Evolutionary conservation across 2,113 vertebrate genomes (phyloP).

Genomic region (Cercocebus atys): DNA sequence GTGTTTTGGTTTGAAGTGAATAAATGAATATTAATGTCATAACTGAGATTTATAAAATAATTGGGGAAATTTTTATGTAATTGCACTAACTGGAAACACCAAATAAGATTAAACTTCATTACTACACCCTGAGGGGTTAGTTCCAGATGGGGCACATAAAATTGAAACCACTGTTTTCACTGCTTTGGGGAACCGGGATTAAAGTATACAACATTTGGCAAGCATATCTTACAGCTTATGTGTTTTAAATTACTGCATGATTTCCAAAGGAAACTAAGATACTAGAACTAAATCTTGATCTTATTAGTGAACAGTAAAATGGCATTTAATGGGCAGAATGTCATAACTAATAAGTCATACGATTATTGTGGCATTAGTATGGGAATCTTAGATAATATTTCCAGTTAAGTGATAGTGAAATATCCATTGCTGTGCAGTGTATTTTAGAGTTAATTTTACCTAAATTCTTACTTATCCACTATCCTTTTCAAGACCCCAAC

Average conservation of each 20-base stretch:
- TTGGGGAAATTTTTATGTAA: constrained; percentile 64
- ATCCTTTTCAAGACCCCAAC: neutral
- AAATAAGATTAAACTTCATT: constrained; percentile 62
- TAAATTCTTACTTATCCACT: neutral
- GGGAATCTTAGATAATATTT: neutral
- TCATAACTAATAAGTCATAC: neutral
- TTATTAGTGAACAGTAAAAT: neutral
- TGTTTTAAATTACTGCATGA: constrained; percentile 47
- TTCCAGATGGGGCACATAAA: constrained; percentile 65
- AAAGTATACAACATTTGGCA: neutral
- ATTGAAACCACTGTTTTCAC: constrained; percentile 51
- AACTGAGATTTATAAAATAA: constrained; percentile 41
- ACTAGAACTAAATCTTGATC: neutral
- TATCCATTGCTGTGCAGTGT: neutral
- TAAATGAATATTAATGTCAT: neutral
- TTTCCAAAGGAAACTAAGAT: constrained; percentile 34
- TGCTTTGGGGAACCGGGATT: constrained; percentile 54
- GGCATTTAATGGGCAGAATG: neutral
- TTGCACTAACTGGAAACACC: constrained; percentile 57
- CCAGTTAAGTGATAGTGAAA: neutral
- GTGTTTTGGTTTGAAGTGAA: neutral
- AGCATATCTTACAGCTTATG: constrained; percentile 29
- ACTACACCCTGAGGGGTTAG: constrained; percentile 2
- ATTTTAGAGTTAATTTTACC: neutral
- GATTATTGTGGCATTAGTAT: neutral